Percentiles rank a stretch among this genome's conserved stretches.
phyloP scores from a whole-genome alignment of 2,888 invertebrate species.

The Acanthosepion pharaonis region DNA sequence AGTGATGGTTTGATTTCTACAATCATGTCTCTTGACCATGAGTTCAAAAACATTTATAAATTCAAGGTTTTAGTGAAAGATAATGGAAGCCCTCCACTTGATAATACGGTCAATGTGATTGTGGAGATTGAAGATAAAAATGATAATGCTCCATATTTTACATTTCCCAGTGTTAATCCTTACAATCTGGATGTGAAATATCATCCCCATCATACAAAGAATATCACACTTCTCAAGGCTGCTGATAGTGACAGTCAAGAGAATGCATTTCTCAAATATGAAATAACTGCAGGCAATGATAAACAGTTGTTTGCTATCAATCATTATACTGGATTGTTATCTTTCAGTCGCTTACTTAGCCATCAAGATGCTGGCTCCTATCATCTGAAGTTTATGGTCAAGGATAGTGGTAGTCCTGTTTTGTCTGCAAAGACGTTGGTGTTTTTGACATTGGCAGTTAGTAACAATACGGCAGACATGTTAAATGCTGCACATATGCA shows the following conservation, averaged over 20 bases:
- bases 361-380: not conserved
- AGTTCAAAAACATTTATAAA: too few species aligned
- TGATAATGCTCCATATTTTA: conserved; percentile 1
- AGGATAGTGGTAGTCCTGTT: not conserved
- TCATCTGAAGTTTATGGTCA: not conserved
- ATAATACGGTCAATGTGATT: conserved; percentile 12
- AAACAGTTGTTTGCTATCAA: conserved; percentile 23
- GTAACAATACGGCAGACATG: not conserved
- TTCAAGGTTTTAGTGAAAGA: too few species aligned
- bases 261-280: conserved; percentile 33
- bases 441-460: conserved; percentile 14
- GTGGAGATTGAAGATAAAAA: conserved; percentile 13
- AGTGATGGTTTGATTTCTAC: too few species aligned
- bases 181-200: conserved; percentile 21
- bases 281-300: not conserved
- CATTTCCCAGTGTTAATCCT: not conserved
- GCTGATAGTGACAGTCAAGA: not conserved
- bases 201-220: conserved; percentile 1
- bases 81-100: not conserved
- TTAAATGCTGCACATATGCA: not conserved
- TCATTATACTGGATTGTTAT: not conserved
- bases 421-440: not conserved
- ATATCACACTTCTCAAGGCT: not conserved
- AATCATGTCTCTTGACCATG: too few species aligned
- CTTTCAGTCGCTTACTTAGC: not conserved